Base-by-base conservation (phyloP, 2,888 invertebrate genomes). In the Mythimna lalbum region DNA sequence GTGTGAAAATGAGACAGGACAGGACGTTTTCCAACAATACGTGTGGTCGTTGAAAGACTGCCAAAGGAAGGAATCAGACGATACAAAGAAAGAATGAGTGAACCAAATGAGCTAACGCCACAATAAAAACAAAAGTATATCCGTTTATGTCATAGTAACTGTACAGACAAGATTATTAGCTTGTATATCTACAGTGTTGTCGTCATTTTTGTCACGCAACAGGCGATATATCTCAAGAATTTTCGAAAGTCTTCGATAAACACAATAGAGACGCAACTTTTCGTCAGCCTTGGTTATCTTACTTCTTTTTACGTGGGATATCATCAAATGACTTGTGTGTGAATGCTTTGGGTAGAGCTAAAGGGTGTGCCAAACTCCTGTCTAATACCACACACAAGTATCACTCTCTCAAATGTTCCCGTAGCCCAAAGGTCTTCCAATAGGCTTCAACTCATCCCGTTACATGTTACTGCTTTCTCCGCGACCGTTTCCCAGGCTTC, bases 111-210 rank as follows among this genome's bases (percentile, higher is more conserved):
- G 65, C 27, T 71, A 23, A 62, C 64, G 50, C 27, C 64, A 53
- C 43, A 65, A 63, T 72, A 68, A 78, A 81, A 82, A 65, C 63
- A 72, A 73, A 63, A 62, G 36, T 52, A 33, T 67, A 52, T 81
- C 57, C 57, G 53, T 78, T 62, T 78, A 78, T 61, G 55, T 55
- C 69, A 57, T 36, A 12, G 55, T 65, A 65, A 65, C 27, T 43
- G 31, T 57, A 19, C 50, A 56, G 53, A 61, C 60, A 27, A 60
- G 60, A 67, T 62, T 68, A 63, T 71, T 65, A 57, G n/a, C 53
- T 64, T 56, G 12, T 64, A 55, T 57, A 52, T 12, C 19, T 39
- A 50, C 5, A 49, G 17, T 36, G 36, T 43, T 27, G 27, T 64
- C 55, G 47, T 49, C 19, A 33, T 76, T 80, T 65, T 75, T 52